Evolutionary conservation across 1,140 invertebrate genomes (phyloP), one percentile per base, ranked within the genome.

Genomic region (Microplitis demolitor): DNA sequence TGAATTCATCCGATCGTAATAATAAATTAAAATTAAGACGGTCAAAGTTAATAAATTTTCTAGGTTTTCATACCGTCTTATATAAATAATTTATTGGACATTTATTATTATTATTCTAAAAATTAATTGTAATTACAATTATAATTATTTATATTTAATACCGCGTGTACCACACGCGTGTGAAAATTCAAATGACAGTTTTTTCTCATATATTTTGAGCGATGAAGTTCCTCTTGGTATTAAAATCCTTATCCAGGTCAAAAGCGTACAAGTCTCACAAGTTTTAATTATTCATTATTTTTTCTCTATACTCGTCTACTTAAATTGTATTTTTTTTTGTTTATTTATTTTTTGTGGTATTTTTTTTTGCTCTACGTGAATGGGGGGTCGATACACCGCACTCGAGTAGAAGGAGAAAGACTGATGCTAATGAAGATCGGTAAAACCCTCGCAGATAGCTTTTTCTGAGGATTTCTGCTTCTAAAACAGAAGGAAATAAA

Each of bases 381-480:
- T 3, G 8, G 39, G 39, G 39, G 39, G 9, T 67, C 31, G 35
- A n/a, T 56, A n/a, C 24, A 16, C 33, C 51, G 11, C 51, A 54
- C 24, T 54, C 34, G 66, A 39, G 33, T 9, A 11, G 39, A 45
- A 45, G 39, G 39, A 45, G 39, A 45, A 45, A 45, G 39, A 45
- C 39, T 45, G 39, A 31, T 67, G 51, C 66, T 84, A 87, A 74
- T 85, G 85, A 69, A 87, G 80, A 82, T 87, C 85, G 69, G 84
- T 86, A 78, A 87, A 87, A 80, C 83, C 85, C 72, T 85, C 84
- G 74, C 85, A 87, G 77, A 87, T 87, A 69, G 84, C 79, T 82
- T 87, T 87, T 73, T 81, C 84, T 66, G 84, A 85, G 74, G 83
- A 83, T 82, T 83, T 85, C 77, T 87, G 84, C 79, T 83, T 85